These are phyloP conservation scores for Anguilla rostrata DNA, from an alignment of 2,113 vertebrate species.

Conservation along the genomic window DNA sequence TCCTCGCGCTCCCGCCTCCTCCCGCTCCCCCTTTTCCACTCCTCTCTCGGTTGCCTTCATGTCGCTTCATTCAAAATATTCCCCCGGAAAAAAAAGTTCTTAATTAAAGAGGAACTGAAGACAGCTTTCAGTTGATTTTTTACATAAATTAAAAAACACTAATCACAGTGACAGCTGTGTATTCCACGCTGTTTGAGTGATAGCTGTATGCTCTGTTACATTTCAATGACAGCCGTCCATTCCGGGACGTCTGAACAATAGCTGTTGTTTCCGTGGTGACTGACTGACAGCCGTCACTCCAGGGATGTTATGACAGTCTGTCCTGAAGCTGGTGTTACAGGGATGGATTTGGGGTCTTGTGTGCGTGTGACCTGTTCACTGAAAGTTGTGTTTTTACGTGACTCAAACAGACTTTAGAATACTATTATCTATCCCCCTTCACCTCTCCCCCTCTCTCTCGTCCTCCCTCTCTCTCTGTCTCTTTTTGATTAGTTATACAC, in stretches of 20 bases:
- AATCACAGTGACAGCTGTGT: background rate
- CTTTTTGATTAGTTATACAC: background rate
- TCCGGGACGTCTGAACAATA: background rate
- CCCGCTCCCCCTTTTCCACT: background rate
- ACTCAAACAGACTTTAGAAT: too few relatives aligned
- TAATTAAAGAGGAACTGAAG: too few relatives aligned
- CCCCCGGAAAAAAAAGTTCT: background rate
- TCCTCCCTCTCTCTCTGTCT: background rate
- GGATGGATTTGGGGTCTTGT: too few relatives aligned
- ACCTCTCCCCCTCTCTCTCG: conserved; percentile 8
- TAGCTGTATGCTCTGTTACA: background rate
- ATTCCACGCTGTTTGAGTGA: background rate
- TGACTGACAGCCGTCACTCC: background rate
- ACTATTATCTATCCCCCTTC: too few relatives aligned
- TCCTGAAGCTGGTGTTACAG: background rate
- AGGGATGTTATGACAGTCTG: background rate
- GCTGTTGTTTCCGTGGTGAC: background rate
- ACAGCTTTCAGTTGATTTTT: too few relatives aligned
- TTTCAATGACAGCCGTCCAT: background rate
- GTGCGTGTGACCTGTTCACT: too few relatives aligned
- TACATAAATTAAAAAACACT: too few relatives aligned
- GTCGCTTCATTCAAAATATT: background rate
- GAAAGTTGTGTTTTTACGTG: too few relatives aligned
- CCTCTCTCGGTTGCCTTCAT: background rate
- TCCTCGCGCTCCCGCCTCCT: background rate